Evolutionary conservation across 2,888 invertebrate species (phyloP).

Genomic region (Oeneis ivallda): DNA sequence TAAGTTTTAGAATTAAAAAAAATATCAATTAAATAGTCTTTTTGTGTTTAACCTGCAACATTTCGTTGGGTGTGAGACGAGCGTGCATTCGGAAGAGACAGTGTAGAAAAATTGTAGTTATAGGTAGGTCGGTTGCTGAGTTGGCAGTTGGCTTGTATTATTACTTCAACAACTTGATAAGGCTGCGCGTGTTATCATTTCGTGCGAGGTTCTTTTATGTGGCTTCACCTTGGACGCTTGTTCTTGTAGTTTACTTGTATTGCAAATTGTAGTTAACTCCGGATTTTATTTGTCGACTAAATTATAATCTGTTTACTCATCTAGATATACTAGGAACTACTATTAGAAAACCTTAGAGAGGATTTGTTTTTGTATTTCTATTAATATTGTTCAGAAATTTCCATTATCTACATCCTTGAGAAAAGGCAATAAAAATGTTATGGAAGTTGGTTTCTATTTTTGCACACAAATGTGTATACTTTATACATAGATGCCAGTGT

Average conservation of each 20-base stretch:
- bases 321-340: no score
- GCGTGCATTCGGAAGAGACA: constrained; percentile 60
- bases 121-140: constrained; percentile 78
- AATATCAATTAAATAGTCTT: constrained; percentile 31
- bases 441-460: not conserved
- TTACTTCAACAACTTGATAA: constrained; percentile 68
- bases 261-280: not conserved
- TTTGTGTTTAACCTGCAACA: constrained; percentile 57
- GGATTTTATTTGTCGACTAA: no score
- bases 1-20: constrained; percentile 6
- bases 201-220: constrained; percentile 64
- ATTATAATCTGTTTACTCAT: no score
- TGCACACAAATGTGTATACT: not conserved
- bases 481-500: not conserved
- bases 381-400: not conserved
- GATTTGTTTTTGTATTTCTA: not conserved
- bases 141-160: constrained; percentile 78
- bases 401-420: not conserved
- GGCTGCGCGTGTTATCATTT: constrained; percentile 65
- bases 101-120: constrained; percentile 72
- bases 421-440: not conserved
- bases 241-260: constrained; percentile 40
- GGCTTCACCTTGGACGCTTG: constrained; percentile 64
- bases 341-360: not conserved
- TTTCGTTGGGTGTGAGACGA: constrained; percentile 69